Evolutionary conservation across 2,888 invertebrate genomes (phyloP).

Genomic region (Cistogaster globosa): DNA sequence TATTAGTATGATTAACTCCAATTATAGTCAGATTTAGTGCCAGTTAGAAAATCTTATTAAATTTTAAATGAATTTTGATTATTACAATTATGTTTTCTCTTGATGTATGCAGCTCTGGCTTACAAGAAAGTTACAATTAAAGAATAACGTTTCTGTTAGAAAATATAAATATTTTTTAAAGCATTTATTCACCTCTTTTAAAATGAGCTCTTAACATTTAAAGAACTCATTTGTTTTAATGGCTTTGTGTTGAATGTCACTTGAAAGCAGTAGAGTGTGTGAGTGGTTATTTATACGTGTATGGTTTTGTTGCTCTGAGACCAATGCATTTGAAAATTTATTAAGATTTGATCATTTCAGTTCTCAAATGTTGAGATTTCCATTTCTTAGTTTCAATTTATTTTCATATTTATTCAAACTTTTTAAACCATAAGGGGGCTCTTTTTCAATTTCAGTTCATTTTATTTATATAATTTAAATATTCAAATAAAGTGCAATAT

Average conservation of each 20-base stretch:
- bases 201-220: not conserved
- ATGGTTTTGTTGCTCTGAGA: constrained; percentile 41
- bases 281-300: not conserved
- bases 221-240: constrained; percentile 28
- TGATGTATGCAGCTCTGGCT: too few species aligned
- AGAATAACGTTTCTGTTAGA: too few species aligned
- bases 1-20: too few species aligned
- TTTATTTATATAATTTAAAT: constrained; percentile 15
- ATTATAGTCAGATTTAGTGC: too few species aligned
- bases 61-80: too few species aligned
- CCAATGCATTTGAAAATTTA: constrained; percentile 65
- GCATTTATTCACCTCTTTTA: too few species aligned
- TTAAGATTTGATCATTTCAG: constrained; percentile 61
- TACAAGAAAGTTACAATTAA: too few species aligned
- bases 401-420: constrained; percentile 28
- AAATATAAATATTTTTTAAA: too few species aligned
- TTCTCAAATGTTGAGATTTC: not conserved
- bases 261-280: constrained; percentile 2
- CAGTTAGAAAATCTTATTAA: too few species aligned
- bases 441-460: constrained; percentile 42
- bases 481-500: constrained; percentile 48
- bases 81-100: too few species aligned
- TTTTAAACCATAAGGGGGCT: constrained; percentile 66
- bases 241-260: constrained; percentile 4
- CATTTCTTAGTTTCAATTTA: not conserved